Evolutionary conservation across 2,113 vertebrate species (phyloP), one percentile per base, ranked within the genome.

Genomic region (Numida meleagris): DNA sequence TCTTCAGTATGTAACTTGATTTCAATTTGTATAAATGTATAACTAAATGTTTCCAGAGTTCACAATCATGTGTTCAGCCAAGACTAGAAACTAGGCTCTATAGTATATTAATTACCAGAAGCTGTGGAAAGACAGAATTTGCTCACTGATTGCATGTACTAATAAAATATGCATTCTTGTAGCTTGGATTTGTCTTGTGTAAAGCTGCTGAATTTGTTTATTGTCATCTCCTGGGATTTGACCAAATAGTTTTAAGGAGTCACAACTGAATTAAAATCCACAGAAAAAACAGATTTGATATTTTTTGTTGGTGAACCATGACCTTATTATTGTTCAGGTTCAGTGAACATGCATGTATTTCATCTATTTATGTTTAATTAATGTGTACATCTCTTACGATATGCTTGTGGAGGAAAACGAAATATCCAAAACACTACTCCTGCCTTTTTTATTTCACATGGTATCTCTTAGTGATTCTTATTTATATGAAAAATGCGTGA

Each of bases 321-420:
- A 74, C 14, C 8, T 13, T 48, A 4, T 53, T 40, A 50, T 40
- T 79, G 19, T 5, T 53, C 79, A 57, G n/a, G 21, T 7, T 31
- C 50, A 20, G 25, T 65, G 45, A 79, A 65, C 33, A 5, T 0
- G 4, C 5, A 11, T 15, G 0, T n/a, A 36, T 75, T 68, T 38
- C 4, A 8, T 43, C 3, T 24, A 38, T 61, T 12, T 38, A 3
- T n/a, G 12, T 61, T 10, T 57, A 57, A 36, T 65, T 90, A 7
- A 46, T 45, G 4, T 46, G 14, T 23, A 16, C 19, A 59, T 34
- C 14, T 82, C 27, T 48, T 72, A 9, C 17, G 19, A 24, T 51
- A 45, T 2, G 46, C 3, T 14, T 71, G 24, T 73, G 38, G 53
- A 53, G 25, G 36, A 73, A 91, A 90, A 10, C 4, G 15, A 65